Conservation (phyloP, 2,113 vertebrate species). For the Cavia aperea region DNA sequence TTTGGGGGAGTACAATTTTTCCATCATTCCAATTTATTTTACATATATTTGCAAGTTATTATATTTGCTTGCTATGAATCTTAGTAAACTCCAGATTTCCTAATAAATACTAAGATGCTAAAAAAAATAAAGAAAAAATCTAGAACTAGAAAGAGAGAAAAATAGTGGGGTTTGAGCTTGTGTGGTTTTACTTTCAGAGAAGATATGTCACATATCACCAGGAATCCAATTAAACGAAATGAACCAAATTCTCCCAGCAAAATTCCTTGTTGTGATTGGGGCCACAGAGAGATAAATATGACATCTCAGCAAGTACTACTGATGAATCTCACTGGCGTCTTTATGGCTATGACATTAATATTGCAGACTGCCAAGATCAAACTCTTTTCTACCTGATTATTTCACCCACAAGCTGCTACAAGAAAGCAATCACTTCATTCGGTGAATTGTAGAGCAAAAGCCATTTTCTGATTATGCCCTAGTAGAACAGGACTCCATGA, state of each 20-base stretch:
- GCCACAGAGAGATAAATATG: background rate
- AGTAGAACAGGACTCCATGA: background rate
- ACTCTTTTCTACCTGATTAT: background rate
- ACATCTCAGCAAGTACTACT: background rate
- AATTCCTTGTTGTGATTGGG: background rate
- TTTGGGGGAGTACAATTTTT: background rate
- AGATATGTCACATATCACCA: background rate
- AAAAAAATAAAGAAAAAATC: background rate
- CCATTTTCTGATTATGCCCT: background rate
- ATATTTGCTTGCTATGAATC: background rate
- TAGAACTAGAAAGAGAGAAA: background rate
- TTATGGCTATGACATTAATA: constrained; percentile 17
- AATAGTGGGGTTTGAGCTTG: background rate
- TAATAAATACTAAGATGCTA: background rate
- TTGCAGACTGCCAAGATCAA: background rate
- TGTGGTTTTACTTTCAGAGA: background rate
- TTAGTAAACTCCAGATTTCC: background rate
- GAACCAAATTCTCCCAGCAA: background rate
- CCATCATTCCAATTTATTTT: background rate
- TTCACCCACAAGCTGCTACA: background rate
- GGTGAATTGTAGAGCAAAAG: background rate
- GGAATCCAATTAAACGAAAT: constrained; percentile 28
- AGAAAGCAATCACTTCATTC: background rate
- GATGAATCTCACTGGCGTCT: background rate
- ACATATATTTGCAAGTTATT: background rate